A percentile compares a stretch with the other conserved stretches of the same genome.
phyloP scores from a whole-genome alignment of 2,797 vertebrate species.

The Eulemur coronatus region DNA sequence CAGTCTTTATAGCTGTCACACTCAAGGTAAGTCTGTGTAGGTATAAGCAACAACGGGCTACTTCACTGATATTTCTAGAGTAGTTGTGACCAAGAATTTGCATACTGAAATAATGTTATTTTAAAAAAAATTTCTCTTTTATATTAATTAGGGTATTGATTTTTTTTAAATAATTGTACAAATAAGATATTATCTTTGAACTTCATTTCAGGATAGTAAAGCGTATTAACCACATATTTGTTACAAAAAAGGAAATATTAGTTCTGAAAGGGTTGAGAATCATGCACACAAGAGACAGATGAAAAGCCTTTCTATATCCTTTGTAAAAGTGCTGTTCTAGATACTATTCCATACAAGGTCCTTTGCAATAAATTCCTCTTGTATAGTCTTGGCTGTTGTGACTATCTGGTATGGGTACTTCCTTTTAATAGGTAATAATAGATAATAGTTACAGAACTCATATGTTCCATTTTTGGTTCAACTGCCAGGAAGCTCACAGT shows the following conservation, averaged over 20 bases:
- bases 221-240: not conserved
- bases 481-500: not conserved
- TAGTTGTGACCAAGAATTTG: not conserved
- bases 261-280: not conserved
- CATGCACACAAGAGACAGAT: not conserved
- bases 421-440: not conserved
- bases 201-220: constrained; percentile 5
- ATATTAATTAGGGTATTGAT: not conserved
- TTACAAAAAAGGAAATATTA: constrained; percentile 37
- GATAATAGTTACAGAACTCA: not conserved
- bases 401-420: not conserved
- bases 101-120: not conserved
- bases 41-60: not conserved
- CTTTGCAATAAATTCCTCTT: not conserved
- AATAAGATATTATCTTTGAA: not conserved
- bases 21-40: not conserved
- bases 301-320: not conserved
- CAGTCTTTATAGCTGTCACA: not conserved
- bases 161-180: not conserved
- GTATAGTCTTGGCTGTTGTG: not conserved
- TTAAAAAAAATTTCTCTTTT: not conserved
- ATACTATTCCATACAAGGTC: not conserved
- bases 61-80: not conserved
- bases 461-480: not conserved
- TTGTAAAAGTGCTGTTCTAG: not conserved